A percentile compares a stretch with the other conserved stretches of the same genome.
Conservation (phyloP, 2,113 vertebrate genomes). For the Hymenochirus boettgeri region DNA sequence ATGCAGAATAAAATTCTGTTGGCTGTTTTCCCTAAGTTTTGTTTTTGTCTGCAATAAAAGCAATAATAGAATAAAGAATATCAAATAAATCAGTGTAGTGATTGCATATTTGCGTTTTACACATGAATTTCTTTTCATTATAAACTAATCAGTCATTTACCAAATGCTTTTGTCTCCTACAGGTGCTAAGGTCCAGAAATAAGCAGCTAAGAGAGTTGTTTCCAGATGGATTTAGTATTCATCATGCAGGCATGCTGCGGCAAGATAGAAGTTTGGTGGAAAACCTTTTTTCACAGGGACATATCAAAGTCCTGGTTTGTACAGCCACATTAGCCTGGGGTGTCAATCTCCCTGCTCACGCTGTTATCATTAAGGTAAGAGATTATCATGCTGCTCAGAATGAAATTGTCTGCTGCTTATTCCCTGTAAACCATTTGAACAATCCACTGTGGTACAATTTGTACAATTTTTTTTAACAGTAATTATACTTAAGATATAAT, state of each 20-base stretch:
- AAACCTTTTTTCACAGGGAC: conserved; percentile 86
- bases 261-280: conserved; percentile 90
- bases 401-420: conserved; percentile 24
- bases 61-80: conserved; percentile 38
- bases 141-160: conserved; percentile 40
- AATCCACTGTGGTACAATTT: conserved; percentile 26
- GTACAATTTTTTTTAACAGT: conserved; percentile 1
- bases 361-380: conserved; percentile 95
- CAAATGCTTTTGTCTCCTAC: conserved; percentile 41
- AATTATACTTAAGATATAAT: conserved; percentile 1
- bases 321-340: conserved; percentile 97
- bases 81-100: conserved; percentile 25
- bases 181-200: conserved; percentile 95
- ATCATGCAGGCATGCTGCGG: conserved; percentile 93
- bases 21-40: conserved; percentile 18
- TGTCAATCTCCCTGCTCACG: conserved; percentile 97
- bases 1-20: neutral
- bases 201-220: conserved; percentile 95
- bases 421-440: conserved; percentile 16
- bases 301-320: conserved; percentile 90
- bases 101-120: conserved; percentile 37
- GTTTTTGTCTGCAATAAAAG: conserved; percentile 17
- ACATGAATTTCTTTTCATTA: conserved; percentile 39
- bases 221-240: conserved; percentile 93
- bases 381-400: conserved; percentile 42